Evolutionary conservation across 2,797 vertebrate species (phyloP).

Genomic region (Aulostomus chinensis): DNA sequence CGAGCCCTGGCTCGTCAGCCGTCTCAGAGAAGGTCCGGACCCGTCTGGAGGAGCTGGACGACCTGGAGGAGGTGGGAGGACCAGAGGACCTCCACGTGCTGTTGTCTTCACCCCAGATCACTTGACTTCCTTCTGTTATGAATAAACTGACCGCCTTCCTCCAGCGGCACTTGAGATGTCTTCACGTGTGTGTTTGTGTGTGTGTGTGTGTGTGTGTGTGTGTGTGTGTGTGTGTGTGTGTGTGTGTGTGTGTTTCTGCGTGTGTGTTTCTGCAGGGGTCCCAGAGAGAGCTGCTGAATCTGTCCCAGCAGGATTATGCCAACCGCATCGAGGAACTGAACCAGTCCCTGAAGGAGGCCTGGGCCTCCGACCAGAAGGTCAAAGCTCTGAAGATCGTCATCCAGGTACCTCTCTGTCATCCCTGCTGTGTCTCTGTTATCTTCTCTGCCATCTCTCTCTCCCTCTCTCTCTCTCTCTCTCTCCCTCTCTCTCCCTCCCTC

Average conservation of each 20-base stretch:
- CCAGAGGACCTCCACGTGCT: too few relatives aligned
- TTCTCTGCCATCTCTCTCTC: too few relatives aligned
- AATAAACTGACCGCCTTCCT: too few relatives aligned
- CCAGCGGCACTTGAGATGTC: too few relatives aligned
- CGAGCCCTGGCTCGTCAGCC: conserved; percentile 83
- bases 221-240: too few relatives aligned
- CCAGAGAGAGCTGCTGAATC: conserved; percentile 93
- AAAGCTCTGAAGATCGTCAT: conserved; percentile 99
- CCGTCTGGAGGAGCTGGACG: conserved; percentile 94
- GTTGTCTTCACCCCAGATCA: too few relatives aligned
- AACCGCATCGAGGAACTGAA: conserved; percentile 97
- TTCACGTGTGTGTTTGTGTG: too few relatives aligned
- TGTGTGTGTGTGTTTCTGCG: conserved; percentile 11
- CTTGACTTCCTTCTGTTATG: too few relatives aligned
- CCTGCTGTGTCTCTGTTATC: too few relatives aligned
- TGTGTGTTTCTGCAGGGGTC: conserved; percentile 83
- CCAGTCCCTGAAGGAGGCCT: conserved; percentile 95
- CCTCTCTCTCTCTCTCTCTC: too few relatives aligned
- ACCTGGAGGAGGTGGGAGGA: conserved; percentile 93
- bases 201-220: too few relatives aligned
- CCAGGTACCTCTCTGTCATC: conserved; percentile 79
- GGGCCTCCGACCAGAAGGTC: conserved; percentile 98
- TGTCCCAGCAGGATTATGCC: conserved; percentile 97
- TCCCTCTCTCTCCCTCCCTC: too few relatives aligned
- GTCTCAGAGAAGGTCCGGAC: conserved; percentile 98